Base-by-base conservation (phyloP, 37 sponge, comb jelly and placozoan genomes). In the Petrosia ficiformis region DNA sequence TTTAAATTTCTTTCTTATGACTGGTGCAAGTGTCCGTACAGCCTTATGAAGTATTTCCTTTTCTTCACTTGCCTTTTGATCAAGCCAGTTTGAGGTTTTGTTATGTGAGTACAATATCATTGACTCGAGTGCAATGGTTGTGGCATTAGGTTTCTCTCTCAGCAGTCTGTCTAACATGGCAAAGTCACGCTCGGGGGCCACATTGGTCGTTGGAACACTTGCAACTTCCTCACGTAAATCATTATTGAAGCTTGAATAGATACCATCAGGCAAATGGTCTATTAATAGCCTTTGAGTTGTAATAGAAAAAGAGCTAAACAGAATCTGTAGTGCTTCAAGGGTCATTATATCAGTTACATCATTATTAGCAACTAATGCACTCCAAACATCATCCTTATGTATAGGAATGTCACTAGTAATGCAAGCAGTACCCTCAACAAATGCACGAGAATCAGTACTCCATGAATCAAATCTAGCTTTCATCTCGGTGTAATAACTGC, bases 191-290 rank as follows among this genome's bases (percentile, higher is more conserved):
- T 79, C 80, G 26, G 80, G 80, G 19, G 71, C 40, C 22, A 79
- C 80, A 79, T 79, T 79, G 22, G 80, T 79, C 16, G 72, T 79
- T 5, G 80, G 80, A 33, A 79, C 80, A 79, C 65, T 71, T 29
- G 43, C 61, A 8, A 32, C 31, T 58, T 70, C 70, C 22, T 30
- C 64, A 29, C 38, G 35, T 5, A 78, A 2, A 19, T 4, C 34
- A 58, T 71, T 72, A 16, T 60, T 70, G 26, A 57, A 3, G 28
- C 43, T 56, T 34, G 69, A 58, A 59, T 58, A 79, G 43, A 59
- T 36, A 28, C 72, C 80, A 59, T 68, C 72, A 25, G 80, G 80
- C 22, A 79, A 57, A 71, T 79, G 80, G 2, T 79, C 80, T 35
- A 79, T 2, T 21, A 79, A 64, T 10, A 70, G 19, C n/a, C 80